Percentiles rank a stretch among this genome's conserved stretches.
Evolutionary conservation across 2,113 vertebrate genomes (phyloP).

Genomic region (Cranoglanis bouderius): DNA sequence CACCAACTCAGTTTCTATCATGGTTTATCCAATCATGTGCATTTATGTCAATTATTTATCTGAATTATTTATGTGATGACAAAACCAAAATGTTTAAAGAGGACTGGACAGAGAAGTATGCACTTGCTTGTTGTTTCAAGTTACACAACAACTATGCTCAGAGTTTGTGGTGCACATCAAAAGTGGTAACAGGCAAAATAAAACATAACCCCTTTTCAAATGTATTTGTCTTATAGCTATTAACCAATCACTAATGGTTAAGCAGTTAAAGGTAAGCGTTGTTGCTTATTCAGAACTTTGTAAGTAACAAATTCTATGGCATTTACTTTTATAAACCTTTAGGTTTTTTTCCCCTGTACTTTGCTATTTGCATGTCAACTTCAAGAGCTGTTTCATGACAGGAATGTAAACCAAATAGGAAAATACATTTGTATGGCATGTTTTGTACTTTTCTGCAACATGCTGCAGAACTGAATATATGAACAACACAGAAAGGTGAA

Average conservation of each 20-base stretch:
- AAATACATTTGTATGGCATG: background rate
- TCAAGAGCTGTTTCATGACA: background rate
- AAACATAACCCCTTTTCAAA: background rate
- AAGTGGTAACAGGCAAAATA: background rate
- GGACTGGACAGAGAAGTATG: background rate
- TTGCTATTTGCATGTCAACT: too few species aligned
- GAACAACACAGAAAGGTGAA: background rate
- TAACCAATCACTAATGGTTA: background rate
- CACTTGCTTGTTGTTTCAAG: too few species aligned
- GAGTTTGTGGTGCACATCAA: too few species aligned
- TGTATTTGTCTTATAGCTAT: background rate
- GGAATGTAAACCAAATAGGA: background rate
- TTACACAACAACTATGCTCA: too few species aligned
- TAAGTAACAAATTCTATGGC: background rate
- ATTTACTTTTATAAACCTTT: background rate
- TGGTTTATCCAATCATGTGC: background rate
- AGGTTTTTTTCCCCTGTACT: too few species aligned
- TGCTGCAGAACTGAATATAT: background rate
- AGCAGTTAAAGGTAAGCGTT: background rate
- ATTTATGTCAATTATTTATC: background rate
- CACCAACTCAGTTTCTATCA: background rate
- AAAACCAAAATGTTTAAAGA: background rate
- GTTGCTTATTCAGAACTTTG: background rate
- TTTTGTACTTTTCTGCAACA: background rate
- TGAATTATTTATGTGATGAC: background rate